These are phyloP conservation scores for Operophtera brumata DNA, from an alignment of 2,888 invertebrate species.

Conservation along the genomic window DNA sequence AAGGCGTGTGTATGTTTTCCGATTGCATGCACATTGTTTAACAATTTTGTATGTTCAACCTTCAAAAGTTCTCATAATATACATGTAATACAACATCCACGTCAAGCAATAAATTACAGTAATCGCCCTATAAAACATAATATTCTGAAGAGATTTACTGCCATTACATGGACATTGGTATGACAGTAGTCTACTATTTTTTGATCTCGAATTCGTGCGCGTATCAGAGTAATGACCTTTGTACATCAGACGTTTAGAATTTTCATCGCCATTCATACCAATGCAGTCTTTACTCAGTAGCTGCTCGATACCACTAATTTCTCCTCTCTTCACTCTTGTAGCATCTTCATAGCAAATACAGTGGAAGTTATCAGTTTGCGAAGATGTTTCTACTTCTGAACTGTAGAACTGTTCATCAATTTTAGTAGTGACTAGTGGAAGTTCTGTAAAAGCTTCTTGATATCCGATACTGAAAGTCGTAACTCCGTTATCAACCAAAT, in stretches of 20 bases:
- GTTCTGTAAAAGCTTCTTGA: slow-evolving; percentile 18
- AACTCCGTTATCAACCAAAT: slow-evolving; percentile 36
- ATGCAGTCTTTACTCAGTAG: slow-evolving; percentile 1
- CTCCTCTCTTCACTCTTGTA: slow-evolving; percentile 41
- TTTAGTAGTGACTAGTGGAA: slow-evolving; percentile 7
- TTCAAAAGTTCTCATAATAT: slow-evolving; percentile 13
- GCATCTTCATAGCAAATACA: slow-evolving; percentile 39
- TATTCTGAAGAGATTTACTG: slow-evolving; percentile 17
- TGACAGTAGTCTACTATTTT: slow-evolving; percentile 11
- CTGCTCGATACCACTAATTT: slow-evolving; percentile 10
- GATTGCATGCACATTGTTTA: neutral
- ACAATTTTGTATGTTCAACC: slow-evolving; percentile 7
- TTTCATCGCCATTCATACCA: slow-evolving; percentile 1
- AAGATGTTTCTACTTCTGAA: neutral
- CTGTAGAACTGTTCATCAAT: slow-evolving; percentile 6
- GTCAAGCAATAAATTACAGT: slow-evolving; percentile 16
- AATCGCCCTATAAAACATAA: slow-evolving; percentile 18
- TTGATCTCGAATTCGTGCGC: slow-evolving; percentile 13
- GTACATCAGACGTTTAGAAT: neutral
- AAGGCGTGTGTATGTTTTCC: too few species aligned
- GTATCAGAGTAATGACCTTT: slow-evolving; percentile 1
- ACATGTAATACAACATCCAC: slow-evolving; percentile 14
- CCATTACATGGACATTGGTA: slow-evolving; percentile 33
- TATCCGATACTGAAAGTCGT: slow-evolving; percentile 9
- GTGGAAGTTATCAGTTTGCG: slow-evolving; percentile 8